phyloP scores from a whole-genome alignment of 2,113 vertebrate species.

The Rallus limicola region DNA sequence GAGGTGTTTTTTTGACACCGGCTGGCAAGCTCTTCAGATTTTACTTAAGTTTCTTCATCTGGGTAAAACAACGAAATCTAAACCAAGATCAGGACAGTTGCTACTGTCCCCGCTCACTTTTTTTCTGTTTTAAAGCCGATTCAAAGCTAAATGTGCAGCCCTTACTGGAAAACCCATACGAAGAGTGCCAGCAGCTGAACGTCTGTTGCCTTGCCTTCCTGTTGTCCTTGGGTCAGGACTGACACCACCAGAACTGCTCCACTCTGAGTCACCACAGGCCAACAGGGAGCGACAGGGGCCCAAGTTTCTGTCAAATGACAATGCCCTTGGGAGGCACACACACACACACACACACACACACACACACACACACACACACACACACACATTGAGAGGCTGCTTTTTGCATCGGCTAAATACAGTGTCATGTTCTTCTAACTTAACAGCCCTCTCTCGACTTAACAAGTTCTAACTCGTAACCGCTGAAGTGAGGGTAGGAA shows the following conservation, averaged over 20 bases:
- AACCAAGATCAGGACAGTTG: not conserved
- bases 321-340: not conserved
- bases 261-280: rapidly evolving
- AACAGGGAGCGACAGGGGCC: rapidly evolving
- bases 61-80: not conserved
- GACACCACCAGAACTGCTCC: rapidly evolving
- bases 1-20: too few relatives aligned
- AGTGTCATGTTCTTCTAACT: too few relatives aligned
- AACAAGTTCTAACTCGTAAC: too few relatives aligned
- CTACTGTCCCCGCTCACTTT: not conserved
- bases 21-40: not conserved
- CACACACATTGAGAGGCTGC: rapidly evolving
- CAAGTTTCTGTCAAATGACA: too few relatives aligned
- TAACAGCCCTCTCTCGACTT: not conserved
- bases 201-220: rapidly evolving
- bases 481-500: too few relatives aligned
- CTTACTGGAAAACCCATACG: not conserved
- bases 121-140: not conserved
- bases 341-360: rapidly evolving
- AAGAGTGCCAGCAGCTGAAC: not conserved
- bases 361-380: too few relatives aligned
- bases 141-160: not conserved
- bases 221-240: not conserved
- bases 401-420: not conserved
- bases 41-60: not conserved